Conservation (phyloP, 2,888 invertebrate species). For the Athetis lepigone region DNA sequence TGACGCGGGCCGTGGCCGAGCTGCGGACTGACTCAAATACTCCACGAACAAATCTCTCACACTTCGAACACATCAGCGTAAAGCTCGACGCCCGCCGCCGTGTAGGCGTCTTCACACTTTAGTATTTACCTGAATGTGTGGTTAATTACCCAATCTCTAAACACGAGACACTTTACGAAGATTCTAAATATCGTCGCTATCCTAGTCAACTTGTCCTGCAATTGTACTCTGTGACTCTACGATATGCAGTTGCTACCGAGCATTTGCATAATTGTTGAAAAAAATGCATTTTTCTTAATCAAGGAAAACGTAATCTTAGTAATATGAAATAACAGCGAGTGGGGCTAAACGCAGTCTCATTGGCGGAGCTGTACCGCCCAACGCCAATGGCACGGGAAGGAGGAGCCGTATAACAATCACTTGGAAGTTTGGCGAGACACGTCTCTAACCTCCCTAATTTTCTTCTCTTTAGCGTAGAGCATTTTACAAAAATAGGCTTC, state of each 20-base stretch:
- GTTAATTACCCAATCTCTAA: conserved; percentile 38
- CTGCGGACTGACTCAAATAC: conserved; percentile 74
- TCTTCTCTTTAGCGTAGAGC: conserved; percentile 60
- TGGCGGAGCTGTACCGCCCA: conserved; percentile 80
- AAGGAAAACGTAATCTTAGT: conserved; percentile 81
- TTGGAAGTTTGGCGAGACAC: conserved; percentile 82
- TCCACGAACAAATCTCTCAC: conserved; percentile 63
- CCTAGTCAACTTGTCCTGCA: neutral
- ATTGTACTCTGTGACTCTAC: neutral
- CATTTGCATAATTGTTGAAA: conserved; percentile 62
- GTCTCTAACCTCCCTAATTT: conserved; percentile 77
- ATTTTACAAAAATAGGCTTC: conserved; percentile 64
- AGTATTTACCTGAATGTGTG: conserved; percentile 53
- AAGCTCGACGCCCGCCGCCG: conserved; percentile 63
- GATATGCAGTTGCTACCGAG: conserved; percentile 9
- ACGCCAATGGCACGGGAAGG: conserved; percentile 86
- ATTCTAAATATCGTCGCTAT: conserved; percentile 4
- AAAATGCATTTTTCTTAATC: conserved; percentile 72
- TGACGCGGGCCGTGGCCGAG: conserved; percentile 69
- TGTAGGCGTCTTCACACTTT: conserved; percentile 60
- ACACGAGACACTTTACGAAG: conserved; percentile 19
- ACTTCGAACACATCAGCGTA: conserved; percentile 62
- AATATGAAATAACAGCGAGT: conserved; percentile 75
- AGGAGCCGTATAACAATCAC: conserved; percentile 81
- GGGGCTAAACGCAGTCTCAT: conserved; percentile 85